phyloP scores from a whole-genome alignment of 2,888 invertebrate genomes.

The Philonicus albiceps region DNA sequence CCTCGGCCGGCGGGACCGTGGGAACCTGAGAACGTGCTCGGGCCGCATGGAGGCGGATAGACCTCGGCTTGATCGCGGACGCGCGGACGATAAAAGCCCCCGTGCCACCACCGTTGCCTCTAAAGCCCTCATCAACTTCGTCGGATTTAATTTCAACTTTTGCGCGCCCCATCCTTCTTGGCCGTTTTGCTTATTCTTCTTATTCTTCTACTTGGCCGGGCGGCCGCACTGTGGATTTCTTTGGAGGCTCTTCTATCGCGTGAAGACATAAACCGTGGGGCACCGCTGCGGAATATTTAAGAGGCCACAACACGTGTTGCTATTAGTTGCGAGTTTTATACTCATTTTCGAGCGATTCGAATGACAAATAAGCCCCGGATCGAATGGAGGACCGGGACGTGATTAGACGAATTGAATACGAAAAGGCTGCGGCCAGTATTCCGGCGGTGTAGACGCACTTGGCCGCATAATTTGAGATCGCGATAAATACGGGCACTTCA shows the following conservation, averaged over 20 bases:
- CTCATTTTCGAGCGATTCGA: conserved; percentile 24
- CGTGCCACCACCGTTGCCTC: too few species aligned
- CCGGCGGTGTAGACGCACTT: not conserved
- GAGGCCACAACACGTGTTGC: conserved; percentile 33
- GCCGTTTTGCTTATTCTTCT: not conserved
- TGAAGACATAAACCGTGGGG: not conserved
- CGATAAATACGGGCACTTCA: not conserved
- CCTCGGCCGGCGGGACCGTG: not conserved
- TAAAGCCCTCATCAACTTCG: not conserved
- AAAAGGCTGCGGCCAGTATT: not conserved
- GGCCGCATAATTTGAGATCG: not conserved
- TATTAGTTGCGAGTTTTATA: conserved; percentile 23
- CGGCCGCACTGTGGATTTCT: not conserved
- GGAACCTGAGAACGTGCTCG: conserved; percentile 44
- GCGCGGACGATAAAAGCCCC: not conserved
- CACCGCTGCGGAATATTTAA: conserved; percentile 6
- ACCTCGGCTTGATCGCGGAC: not conserved
- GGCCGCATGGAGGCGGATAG: conserved; percentile 28
- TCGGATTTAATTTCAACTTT: not conserved
- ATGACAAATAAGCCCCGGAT: conserved; percentile 13
- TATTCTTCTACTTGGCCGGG: not conserved
- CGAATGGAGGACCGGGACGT: not conserved
- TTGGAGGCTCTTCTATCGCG: not conserved
- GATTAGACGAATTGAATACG: conserved; percentile 12
- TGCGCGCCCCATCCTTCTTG: not conserved